Conservation (phyloP, 2,797 vertebrate species). For the Microctenopoma steveboyesi region DNA sequence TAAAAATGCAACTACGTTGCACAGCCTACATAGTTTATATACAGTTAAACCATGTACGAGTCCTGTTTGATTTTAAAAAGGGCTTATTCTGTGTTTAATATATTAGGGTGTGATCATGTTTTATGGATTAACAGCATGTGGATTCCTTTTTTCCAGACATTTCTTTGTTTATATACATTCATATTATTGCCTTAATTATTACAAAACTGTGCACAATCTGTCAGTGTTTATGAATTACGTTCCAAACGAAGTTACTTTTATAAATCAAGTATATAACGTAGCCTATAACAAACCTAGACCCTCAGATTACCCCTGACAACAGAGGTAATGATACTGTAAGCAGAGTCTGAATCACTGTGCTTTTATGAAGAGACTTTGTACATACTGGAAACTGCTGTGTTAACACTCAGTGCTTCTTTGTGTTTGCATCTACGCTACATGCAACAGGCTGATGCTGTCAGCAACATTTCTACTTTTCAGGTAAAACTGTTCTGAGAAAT, state of each 20-base stretch:
- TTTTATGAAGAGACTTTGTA: slow-evolving; percentile 74
- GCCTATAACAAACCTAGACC: slow-evolving; percentile 61
- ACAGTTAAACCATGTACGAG: slow-evolving; percentile 60
- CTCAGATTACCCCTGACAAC: slow-evolving; percentile 58
- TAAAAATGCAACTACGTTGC: slow-evolving; percentile 73
- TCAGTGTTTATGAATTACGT: slow-evolving; percentile 70
- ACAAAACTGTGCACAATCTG: slow-evolving; percentile 72
- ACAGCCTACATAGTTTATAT: slow-evolving; percentile 51
- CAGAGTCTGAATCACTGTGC: slow-evolving; percentile 81
- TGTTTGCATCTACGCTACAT: slow-evolving; percentile 48
- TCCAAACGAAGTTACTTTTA: slow-evolving; percentile 73
- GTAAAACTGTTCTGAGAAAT: slow-evolving; percentile 33
- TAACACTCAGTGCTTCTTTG: slow-evolving; percentile 50
- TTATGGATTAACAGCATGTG: slow-evolving; percentile 45
- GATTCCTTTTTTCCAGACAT: slow-evolving; percentile 57
- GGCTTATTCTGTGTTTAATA: slow-evolving; percentile 55
- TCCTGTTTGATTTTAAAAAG: slow-evolving; percentile 60
- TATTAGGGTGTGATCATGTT: slow-evolving; percentile 36
- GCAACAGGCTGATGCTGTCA: slow-evolving; percentile 27
- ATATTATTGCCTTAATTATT: slow-evolving; percentile 79
- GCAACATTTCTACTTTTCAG: slow-evolving; percentile 46
- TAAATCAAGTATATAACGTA: slow-evolving; percentile 39
- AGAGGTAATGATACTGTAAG: slow-evolving; percentile 54
- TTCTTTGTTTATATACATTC: slow-evolving; percentile 64
- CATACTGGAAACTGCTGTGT: slow-evolving; percentile 50